Evolutionary conservation across 2,888 invertebrate genomes (phyloP), one percentile per base, ranked within the genome.

Genomic region (Troides oblongomaculatus): DNA sequence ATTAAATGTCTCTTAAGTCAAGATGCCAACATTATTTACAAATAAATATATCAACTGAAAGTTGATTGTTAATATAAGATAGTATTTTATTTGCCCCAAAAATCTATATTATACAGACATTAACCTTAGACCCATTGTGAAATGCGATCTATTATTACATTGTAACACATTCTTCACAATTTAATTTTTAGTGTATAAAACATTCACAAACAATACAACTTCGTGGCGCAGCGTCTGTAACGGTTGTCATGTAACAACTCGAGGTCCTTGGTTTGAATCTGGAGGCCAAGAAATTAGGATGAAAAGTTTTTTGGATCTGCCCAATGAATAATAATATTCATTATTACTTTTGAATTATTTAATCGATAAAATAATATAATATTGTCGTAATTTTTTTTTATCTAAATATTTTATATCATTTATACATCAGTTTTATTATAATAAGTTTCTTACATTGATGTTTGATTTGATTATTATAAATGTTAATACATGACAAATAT

Each of bases 1-100:
- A 46, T 46, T 14, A 46, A 14, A 46, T 46, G 12, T 46, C 12
- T 46, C 1, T 46, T 46, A 46, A 46, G 46, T 46, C 46, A 46
- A 46, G 46, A 46, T 46, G 46, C 46, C 46, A 39, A 43, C 50
- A 25, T 46, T 50, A 17, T 50, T 46, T 50, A 2, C 4, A 8
- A 62, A 62, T 63, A 50, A 63, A 50, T 30, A 7, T 23, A 63
- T 23, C 63, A 21, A 62, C 30, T 25, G n/a, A 53, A 53, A 63
- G 63, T 30, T 25, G 63, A 63, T 4, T 63, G 21, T 62, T 61
- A 30, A 30, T 30, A 25, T 14, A 30, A 60, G 18, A 30, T 10
- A 30, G 60, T 30, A 60, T 60, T 60, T 60, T 60, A 60, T 60
- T 60, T 60, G 60, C 4, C 56, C 56, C 21, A 10, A 56, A 21